phyloP scores from a whole-genome alignment of 30 jellyfish, hydroid and myxozoan species.

The Pelagia noctiluca region DNA sequence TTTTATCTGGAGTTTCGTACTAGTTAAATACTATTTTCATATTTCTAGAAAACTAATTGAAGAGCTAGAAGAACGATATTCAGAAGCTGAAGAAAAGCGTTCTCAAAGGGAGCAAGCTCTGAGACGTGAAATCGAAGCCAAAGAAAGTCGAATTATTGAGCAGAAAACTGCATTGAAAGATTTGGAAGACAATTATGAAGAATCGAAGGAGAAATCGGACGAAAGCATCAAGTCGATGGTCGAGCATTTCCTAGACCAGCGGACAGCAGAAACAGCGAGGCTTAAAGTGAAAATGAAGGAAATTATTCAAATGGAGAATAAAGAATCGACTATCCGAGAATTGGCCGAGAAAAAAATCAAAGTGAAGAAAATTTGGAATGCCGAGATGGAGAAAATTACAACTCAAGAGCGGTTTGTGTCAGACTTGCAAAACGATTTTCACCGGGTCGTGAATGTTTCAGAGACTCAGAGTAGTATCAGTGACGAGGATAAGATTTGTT shows the following conservation, averaged over 20 bases:
- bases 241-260: constrained; percentile 58
- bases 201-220: constrained; percentile 67
- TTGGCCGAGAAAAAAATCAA: constrained; percentile 49
- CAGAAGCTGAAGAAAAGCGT: constrained; percentile 87
- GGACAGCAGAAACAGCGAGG: constrained; percentile 76
- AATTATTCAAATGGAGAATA: constrained; percentile 47
- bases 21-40: background rate
- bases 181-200: constrained; percentile 54
- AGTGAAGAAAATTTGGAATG: constrained; percentile 72
- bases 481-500: constrained; percentile 67
- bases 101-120: constrained; percentile 67
- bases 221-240: constrained; percentile 60
- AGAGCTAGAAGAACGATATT: constrained; percentile 80
- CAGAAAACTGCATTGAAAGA: constrained; percentile 62
- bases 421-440: constrained; percentile 58
- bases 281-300: constrained; percentile 72
- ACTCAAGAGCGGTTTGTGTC: constrained; percentile 76
- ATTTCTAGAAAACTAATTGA: constrained; percentile 69
- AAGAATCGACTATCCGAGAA: constrained; percentile 27
- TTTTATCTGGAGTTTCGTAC: background rate
- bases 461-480: constrained; percentile 75
- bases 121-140: constrained; percentile 57
- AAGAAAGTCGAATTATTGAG: constrained; percentile 56
- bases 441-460: constrained; percentile 52
- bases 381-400: constrained; percentile 60